Evolutionary conservation across 64 coral and sea anemone species (phyloP), one percentile per base, ranked within the genome.

Genomic region (Pocillopora damicornis): DNA sequence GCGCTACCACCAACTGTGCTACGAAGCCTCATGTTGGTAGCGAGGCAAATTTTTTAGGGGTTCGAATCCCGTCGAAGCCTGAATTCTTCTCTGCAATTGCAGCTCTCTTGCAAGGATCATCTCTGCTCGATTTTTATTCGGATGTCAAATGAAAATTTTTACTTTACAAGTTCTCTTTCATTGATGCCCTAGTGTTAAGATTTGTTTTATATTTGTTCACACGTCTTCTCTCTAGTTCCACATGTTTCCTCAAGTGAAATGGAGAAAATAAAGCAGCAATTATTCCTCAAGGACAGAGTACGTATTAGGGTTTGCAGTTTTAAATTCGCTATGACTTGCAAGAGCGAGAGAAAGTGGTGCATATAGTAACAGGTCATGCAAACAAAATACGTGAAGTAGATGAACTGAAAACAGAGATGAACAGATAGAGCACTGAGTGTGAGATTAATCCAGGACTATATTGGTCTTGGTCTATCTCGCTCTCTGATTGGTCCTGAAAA

Each of bases 201-300:
- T 12, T 58, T 80, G 9, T 64, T 15, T 14, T 20, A 38, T 0
- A 62, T 42, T 17, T 38, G 0, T 51, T 51, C 7, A 51, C 7
- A 0, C 42, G 20, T 85, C 11, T 58, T 71, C 11, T 51, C 42
- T 25, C 38, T 60, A 95, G 90, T 60, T 36, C 87, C 66, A 1
- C 91, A 92, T 79, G 75, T 76, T 79, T 73, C 94, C n/a, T 34
- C 78, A 68, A 72, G 80, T 75, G 95, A 98, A 13, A 15, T 94
- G 1, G 92, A 98, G 25, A 91, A 87, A 35, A 78, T 94, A n/a
- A 89, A 92, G 58, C 93, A 94, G 37, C 92, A 98, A 58, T 30
- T 92, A 74, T 98, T 94, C 67, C 73, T 91, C 51, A 92, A 89
- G 83, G 95, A 98, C 11, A 87, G 95, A 37, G 95, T 94, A 76